These are phyloP conservation scores for Pseudopodoces humilis DNA, from an alignment of 2,113 vertebrate species.

Conservation along the genomic window DNA sequence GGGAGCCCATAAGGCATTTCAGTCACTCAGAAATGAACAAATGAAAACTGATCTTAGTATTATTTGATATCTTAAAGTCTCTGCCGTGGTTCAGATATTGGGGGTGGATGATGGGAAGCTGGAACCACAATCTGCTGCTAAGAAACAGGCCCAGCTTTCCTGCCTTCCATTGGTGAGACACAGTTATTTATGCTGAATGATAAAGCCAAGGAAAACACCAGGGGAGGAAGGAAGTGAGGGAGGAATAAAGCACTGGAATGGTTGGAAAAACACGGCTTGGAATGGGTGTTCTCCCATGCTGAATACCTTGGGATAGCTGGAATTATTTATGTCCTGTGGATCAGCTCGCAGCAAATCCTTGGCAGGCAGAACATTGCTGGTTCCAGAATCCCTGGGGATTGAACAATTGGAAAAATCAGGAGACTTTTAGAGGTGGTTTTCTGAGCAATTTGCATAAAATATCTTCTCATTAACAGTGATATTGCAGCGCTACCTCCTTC, in stretches of 20 bases:
- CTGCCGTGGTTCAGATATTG: not conserved
- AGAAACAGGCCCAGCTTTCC: not conserved
- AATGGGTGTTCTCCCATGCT: not conserved
- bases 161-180: not conserved
- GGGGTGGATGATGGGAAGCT: not conserved
- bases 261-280: not conserved
- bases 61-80: not conserved
- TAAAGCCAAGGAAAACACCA: not conserved
- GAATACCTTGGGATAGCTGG: not conserved
- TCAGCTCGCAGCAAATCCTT: not conserved
- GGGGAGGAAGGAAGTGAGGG: not conserved
- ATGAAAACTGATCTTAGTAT: not conserved
- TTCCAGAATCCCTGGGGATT: too few relatives aligned
- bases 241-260: not conserved
- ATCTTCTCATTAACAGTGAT: not conserved
- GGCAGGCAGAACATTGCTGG: not conserved
- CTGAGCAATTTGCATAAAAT: not conserved
- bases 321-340: not conserved
- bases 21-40: not conserved
- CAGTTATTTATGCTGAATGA: not conserved
- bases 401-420: not conserved
- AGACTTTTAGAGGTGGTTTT: not conserved
- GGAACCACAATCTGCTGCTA: not conserved
- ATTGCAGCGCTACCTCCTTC: not conserved
- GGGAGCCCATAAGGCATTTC: not conserved